Conservation (phyloP, 1,140 invertebrate genomes). For the Drosophila teissieri region DNA sequence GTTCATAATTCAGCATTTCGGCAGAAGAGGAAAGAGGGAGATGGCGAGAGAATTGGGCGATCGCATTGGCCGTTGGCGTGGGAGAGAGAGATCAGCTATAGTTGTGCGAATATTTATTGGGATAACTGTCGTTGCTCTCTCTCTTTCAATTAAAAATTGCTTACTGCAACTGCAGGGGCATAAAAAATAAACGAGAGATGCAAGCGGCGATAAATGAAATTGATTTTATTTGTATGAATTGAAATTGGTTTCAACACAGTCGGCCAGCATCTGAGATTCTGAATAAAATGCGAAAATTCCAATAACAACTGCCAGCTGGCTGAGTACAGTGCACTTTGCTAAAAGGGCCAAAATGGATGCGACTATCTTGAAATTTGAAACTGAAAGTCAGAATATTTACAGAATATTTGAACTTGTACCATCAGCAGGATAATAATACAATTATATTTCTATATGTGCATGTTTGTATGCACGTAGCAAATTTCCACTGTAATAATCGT, state of each 20-base stretch:
- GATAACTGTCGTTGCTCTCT: background rate
- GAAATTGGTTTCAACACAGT: conserved; percentile 42
- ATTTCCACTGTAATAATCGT: conserved; percentile 30
- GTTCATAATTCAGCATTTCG: conserved; percentile 56
- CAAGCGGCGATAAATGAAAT: conserved; percentile 41
- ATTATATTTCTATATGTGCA: background rate
- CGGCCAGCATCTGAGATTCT: conserved; percentile 28
- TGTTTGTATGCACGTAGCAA: background rate
- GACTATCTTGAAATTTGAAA: background rate
- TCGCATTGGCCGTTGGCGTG: conserved; percentile 1
- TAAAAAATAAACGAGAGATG: conserved; percentile 19
- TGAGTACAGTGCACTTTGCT: background rate
- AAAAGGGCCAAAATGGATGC: background rate
- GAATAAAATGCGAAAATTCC: conserved; percentile 43
- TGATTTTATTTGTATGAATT: conserved; percentile 55
- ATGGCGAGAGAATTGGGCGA: conserved; percentile 2
- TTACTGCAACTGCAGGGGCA: conserved; percentile 22
- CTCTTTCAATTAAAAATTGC: conserved; percentile 41
- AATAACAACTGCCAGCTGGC: conserved; percentile 26
- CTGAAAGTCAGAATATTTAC: no score
- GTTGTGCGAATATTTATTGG: background rate
- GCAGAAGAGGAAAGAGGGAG: background rate
- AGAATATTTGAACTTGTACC: no score
- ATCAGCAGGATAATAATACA: background rate
- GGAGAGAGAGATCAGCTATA: conserved; percentile 1